phyloP scores from a whole-genome alignment of 2,888 invertebrate genomes.

The Acrobasis consociella region DNA sequence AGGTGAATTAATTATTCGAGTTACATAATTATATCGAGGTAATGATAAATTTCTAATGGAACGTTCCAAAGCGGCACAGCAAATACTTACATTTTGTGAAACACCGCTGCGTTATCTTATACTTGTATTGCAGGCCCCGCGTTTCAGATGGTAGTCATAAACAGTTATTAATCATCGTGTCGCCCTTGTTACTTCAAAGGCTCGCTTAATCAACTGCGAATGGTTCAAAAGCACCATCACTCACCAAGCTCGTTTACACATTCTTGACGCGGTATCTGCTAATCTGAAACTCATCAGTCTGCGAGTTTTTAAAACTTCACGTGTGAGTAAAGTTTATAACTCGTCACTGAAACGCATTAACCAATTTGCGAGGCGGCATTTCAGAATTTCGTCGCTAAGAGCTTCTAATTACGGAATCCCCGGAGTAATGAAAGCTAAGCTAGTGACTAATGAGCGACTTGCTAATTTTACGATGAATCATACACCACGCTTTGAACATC shows the following conservation, averaged over 20 bases:
- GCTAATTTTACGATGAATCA: constrained; percentile 14
- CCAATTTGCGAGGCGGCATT: constrained; percentile 18
- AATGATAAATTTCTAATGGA: constrained; percentile 16
- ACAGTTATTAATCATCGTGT: constrained; percentile 74
- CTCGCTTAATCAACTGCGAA: constrained; percentile 76
- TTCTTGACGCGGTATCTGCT: constrained; percentile 61
- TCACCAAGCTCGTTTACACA: constrained; percentile 67
- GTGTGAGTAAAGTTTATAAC: constrained; percentile 17
- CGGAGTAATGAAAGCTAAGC: constrained; percentile 21
- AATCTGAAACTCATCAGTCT: constrained; percentile 48
- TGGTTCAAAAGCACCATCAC: constrained; percentile 68
- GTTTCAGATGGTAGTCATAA: constrained; percentile 66
- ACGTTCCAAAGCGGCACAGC: constrained; percentile 13
- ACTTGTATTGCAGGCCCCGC: constrained; percentile 38
- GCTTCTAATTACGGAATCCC: constrained; percentile 17
- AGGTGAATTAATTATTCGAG: constrained; percentile 1
- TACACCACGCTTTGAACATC: background rate
- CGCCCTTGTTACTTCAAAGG: constrained; percentile 68
- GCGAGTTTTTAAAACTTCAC: constrained; percentile 31
- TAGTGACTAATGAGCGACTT: constrained; percentile 18
- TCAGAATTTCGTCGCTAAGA: constrained; percentile 19
- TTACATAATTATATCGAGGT: background rate
- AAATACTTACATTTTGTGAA: constrained; percentile 20
- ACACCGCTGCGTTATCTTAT: constrained; percentile 25
- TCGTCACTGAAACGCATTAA: constrained; percentile 25